Percentiles rank a stretch among this genome's conserved stretches.
Evolutionary conservation across 2,113 vertebrate genomes (phyloP).

Genomic region (Odobenus rosmarus): DNA sequence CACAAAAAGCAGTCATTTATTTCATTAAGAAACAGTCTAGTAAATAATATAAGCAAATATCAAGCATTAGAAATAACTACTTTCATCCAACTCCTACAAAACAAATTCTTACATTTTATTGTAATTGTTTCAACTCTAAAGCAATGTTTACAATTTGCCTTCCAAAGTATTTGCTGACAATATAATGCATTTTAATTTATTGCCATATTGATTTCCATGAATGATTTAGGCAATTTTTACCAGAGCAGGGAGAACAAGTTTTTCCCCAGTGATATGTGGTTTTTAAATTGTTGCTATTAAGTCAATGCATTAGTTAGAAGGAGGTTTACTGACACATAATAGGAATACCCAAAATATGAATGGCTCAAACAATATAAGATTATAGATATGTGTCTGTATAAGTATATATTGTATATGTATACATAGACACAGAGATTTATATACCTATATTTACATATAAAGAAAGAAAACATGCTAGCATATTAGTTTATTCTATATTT

Average conservation of each 20-base stretch:
- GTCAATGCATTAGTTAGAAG: conserved; percentile 45
- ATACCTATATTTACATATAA: not conserved
- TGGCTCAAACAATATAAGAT: not conserved
- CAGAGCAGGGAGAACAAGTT: conserved; percentile 52
- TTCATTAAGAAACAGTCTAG: conserved; percentile 48
- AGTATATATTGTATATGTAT: not conserved
- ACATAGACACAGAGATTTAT: not conserved
- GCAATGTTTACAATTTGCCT: conserved; percentile 50
- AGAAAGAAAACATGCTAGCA: not conserved
- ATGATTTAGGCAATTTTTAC: conserved; percentile 76
- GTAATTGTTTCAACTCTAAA: conserved; percentile 32
- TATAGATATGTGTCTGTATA: not conserved
- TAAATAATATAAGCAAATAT: conserved; percentile 12
- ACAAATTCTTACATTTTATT: conserved; percentile 31
- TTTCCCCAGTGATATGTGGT: conserved; percentile 65
- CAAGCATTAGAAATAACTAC: not conserved
- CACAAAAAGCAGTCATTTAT: conserved; percentile 15
- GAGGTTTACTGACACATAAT: conserved; percentile 45
- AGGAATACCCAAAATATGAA: conserved; percentile 20
- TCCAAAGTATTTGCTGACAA: conserved; percentile 66
- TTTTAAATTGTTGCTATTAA: conserved; percentile 68
- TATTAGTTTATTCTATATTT: not conserved
- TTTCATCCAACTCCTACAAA: not conserved
- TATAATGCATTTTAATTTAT: conserved; percentile 74
- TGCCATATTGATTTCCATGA: conserved; percentile 77